Evolutionary conservation across 2,797 vertebrate genomes (phyloP), one percentile per base, ranked within the genome.

Genomic region (Borostomias antarcticus): DNA sequence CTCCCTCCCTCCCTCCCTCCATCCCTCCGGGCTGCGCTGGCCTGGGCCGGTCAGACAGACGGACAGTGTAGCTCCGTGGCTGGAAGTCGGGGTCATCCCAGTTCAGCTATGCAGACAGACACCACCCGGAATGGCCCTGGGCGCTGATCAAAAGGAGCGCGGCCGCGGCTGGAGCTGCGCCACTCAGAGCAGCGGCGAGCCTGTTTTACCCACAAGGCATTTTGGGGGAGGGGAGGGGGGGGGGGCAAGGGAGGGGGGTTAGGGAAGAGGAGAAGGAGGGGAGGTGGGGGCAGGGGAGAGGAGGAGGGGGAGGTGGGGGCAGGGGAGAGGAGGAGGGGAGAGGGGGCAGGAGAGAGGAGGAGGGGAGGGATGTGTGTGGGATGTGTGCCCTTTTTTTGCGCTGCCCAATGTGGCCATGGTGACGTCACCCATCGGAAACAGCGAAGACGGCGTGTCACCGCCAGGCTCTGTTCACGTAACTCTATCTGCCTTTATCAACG

Each of bases 191-290:
- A 63, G 70, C 63, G 63, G 63, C 74, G 56, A 52, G 48, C 67
- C 69, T 73, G 70, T 73, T 76, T 73, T 60, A 67, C 67, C 67
- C 67, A 69, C 74, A 76, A 66, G 62, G 59, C 70, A 76, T 76
- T 76, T 66, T 5, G 13, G 58, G 50, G 45, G 64, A 53, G 68
- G 4, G 15, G 40, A 17, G 40, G 4, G 17, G 15, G 35, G 35
- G 4, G 8, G 17, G 4, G 40, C 13, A 17, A 17, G 1, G 15
- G 15, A 15, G 37, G 37, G 37, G 35, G 35, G 33, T 5, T 10
- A 35, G 17, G 15, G 35, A 13, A 2, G 8, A 5, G 4, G 40
- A 17, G 40, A 17, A 1, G 15, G 15, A 15, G 37, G 37, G 37
- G 35, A 13, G 33, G 33, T 10, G 10, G 13, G 58, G 50, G 45